Conservation (phyloP, 2,888 invertebrate genomes). For the Meganola albula region DNA sequence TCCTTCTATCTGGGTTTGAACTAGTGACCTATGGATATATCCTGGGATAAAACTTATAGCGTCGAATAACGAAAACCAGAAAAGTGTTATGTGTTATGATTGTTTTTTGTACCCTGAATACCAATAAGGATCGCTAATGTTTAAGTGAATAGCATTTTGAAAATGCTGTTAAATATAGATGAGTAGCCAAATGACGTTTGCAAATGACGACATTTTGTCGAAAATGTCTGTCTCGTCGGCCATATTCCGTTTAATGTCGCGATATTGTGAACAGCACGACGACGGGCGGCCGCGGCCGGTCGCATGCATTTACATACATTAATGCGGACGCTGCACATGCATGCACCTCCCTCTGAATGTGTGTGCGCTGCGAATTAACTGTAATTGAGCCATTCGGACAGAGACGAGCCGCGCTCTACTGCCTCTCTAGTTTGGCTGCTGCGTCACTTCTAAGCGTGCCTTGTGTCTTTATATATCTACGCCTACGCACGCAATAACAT, state of each 20-base stretch:
- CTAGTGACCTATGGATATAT: too few relatives aligned
- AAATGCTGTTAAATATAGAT: slow-evolving; percentile 49
- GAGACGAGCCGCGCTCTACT: slow-evolving; percentile 57
- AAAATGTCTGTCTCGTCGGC: slow-evolving; percentile 69
- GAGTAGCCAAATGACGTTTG: slow-evolving; percentile 56
- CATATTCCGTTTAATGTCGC: slow-evolving; percentile 74
- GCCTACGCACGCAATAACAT: slow-evolving; percentile 34
- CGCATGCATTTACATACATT: slow-evolving; percentile 77
- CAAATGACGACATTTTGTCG: slow-evolving; percentile 69
- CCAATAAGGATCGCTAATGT: slow-evolving; percentile 22
- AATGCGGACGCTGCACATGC: slow-evolving; percentile 69
- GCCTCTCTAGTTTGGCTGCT: slow-evolving; percentile 50
- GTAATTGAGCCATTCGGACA: slow-evolving; percentile 76
- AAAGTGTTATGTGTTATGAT: too few relatives aligned
- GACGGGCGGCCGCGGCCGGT: slow-evolving; percentile 64
- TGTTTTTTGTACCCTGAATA: too few relatives aligned
- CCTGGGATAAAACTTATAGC: too few relatives aligned
- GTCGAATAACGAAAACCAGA: too few relatives aligned
- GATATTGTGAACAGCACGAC: slow-evolving; percentile 73
- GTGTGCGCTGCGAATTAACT: slow-evolving; percentile 75
- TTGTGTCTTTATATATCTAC: too few relatives aligned
- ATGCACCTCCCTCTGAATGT: slow-evolving; percentile 65
- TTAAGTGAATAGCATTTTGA: slow-evolving; percentile 26
- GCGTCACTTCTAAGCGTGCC: slow-evolving; percentile 33
- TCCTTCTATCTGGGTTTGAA: too few relatives aligned